A percentile compares a stretch with the other conserved stretches of the same genome.
Conservation (phyloP, 2,797 vertebrate species). For the Orestias chungarensis region DNA sequence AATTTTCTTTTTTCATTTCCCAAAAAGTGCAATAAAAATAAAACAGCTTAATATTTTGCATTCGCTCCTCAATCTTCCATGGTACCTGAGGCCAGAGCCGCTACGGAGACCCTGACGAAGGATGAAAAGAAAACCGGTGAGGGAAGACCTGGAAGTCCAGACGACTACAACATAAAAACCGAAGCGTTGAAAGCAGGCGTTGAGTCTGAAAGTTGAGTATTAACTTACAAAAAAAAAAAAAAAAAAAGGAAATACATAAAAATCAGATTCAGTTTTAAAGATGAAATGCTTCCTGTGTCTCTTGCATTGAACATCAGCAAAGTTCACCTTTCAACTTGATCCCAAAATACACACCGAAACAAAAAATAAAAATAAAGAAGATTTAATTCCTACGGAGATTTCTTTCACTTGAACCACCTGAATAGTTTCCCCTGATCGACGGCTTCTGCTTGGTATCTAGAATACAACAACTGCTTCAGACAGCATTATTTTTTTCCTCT, state of each 20-base stretch:
- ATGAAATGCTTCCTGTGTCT: constrained; percentile 77
- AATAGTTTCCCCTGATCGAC: constrained; percentile 70
- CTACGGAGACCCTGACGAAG: constrained; percentile 81
- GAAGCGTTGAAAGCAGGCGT: constrained; percentile 75
- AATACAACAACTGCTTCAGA: constrained; percentile 83
- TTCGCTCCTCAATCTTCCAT: constrained; percentile 80
- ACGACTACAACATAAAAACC: constrained; percentile 81
- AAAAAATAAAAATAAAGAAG: constrained; percentile 46
- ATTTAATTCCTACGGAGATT: constrained; percentile 68
- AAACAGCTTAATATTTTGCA: constrained; percentile 78
- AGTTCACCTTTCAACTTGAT: constrained; percentile 71
- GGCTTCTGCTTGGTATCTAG: constrained; percentile 80
- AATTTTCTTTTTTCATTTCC: constrained; percentile 54
- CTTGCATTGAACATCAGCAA: constrained; percentile 73
- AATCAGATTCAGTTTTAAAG: constrained; percentile 71
- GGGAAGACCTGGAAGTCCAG: constrained; percentile 72
- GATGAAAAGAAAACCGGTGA: constrained; percentile 71
- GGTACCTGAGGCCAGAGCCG: constrained; percentile 86
- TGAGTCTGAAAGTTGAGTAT: constrained; percentile 73
- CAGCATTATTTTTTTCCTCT: constrained; percentile 62
- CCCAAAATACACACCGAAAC: constrained; percentile 73
- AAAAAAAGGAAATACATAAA: constrained; percentile 57
- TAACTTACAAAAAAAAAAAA: constrained; percentile 68
- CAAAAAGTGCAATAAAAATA: constrained; percentile 82
- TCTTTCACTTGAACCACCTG: constrained; percentile 63